These are phyloP conservation scores for Microplitis demolitor DNA, from an alignment of 1,140 invertebrate species.

Conservation along the genomic window DNA sequence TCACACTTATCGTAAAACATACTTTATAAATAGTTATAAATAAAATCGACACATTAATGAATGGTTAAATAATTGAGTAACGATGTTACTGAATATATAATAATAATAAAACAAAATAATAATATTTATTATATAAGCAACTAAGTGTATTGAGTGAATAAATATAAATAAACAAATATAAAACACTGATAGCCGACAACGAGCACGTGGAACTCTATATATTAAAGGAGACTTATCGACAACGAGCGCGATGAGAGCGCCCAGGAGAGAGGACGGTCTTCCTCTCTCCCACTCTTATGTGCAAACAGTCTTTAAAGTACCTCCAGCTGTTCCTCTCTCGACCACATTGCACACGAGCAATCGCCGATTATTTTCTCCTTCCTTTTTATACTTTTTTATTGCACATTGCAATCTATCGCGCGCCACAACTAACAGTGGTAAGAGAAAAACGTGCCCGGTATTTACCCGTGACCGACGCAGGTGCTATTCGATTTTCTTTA, in stretches of 20 bases:
- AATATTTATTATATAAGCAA: neutral
- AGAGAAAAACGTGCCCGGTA: no score
- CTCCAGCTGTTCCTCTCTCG: slow-evolving; percentile 10
- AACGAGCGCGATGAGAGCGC: slow-evolving; percentile 3
- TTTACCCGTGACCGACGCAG: neutral
- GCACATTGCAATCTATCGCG: neutral
- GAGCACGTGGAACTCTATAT: slow-evolving; percentile 24
- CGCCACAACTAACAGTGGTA: neutral
- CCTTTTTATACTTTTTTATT: slow-evolving; percentile 11
- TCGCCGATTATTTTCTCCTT: slow-evolving; percentile 20
- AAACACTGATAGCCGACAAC: neutral
- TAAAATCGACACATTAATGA: no score
- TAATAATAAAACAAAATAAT: no score
- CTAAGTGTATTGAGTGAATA: neutral
- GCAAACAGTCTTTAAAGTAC: no score
- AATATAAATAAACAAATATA: neutral
- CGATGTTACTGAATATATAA: no score
- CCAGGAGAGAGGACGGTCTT: slow-evolving; percentile 13
- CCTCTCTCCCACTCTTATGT: slow-evolving; percentile 12
- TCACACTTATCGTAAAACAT: no score
- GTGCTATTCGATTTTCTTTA: neutral
- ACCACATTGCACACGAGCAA: neutral
- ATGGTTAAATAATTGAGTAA: no score
- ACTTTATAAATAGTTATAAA: no score
- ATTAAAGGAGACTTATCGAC: neutral